A percentile compares a stretch with the other conserved stretches of the same genome.
phyloP scores from a whole-genome alignment of 2,888 invertebrate genomes.

The Orthosia cruda region DNA sequence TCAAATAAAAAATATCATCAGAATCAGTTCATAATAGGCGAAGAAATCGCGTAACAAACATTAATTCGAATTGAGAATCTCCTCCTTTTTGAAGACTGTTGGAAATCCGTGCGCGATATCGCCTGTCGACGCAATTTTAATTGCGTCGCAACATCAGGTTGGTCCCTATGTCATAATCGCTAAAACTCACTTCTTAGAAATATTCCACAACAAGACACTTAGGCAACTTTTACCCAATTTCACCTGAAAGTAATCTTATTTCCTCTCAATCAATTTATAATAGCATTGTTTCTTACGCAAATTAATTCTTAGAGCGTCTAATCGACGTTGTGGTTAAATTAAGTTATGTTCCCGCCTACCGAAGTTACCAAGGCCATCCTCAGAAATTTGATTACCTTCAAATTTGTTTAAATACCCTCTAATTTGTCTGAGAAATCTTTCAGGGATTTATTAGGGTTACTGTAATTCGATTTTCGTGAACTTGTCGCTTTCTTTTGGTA shows the following conservation, averaged over 20 bases:
- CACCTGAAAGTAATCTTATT: conserved; percentile 61
- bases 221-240: conserved; percentile 49
- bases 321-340: conserved; percentile 68
- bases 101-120: too few species aligned
- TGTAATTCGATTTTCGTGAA: background rate
- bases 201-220: background rate
- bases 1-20: too few species aligned
- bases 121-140: too few species aligned
- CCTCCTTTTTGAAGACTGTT: too few species aligned
- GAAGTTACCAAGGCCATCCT: conserved; percentile 43
- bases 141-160: too few species aligned
- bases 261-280: conserved; percentile 63
- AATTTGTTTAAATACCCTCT: conserved; percentile 46
- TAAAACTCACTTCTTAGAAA: conserved; percentile 2
- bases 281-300: conserved; percentile 58
- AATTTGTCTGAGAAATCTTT: conserved; percentile 26
- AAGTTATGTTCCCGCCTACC: conserved; percentile 59
- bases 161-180: too few species aligned
- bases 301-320: conserved; percentile 62
- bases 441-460: conserved; percentile 10
- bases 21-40: too few species aligned
- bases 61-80: too few species aligned
- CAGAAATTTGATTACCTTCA: conserved; percentile 47
- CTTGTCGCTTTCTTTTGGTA: background rate
- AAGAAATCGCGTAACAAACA: too few species aligned